Base-by-base conservation (phyloP, 1,140 invertebrate genomes). In the Drosophila sp. region DNA sequence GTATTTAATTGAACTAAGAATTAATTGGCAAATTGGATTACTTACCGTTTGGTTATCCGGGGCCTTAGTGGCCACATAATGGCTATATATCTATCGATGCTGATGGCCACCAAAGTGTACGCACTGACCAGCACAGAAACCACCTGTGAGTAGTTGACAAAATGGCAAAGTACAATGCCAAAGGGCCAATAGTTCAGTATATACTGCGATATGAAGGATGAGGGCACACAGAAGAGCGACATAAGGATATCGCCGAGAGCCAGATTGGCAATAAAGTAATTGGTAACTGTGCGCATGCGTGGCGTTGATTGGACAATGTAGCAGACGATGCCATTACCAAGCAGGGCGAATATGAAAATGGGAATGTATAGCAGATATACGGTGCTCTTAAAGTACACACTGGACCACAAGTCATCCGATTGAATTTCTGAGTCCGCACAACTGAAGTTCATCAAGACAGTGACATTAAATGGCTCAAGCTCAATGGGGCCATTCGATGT, bases 1-100 rank as follows among this genome's bases (percentile, higher is more conserved):
- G 33, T 35, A 1, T 0, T 35, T 5, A 35, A 35, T 35, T 35
- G 33, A 35, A 17, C 17, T 17, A 17, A 17, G 17, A 17, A 17
- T 17, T 17, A 17, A 17, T 17, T 17, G 17, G 17, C 17, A 17
- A 17, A 17, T 38, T 38, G 8, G 1, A 1, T 11, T 10, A 50
- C 95, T 84, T 94, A 94, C 71, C 93, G 93, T 84, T 96, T 96
- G 3, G 96, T 95, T 84, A 98, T 94, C 33, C 97, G 93, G 1
- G 96, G 97, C 76, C 94, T 93, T 30, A 98, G 92, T 0, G 97
- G 97, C 93, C 96, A 96, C 93, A 98, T 96, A 65, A 98, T 98
- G 11, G 96, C 97, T 83, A 97, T 95, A 81, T 97, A 98, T 7
- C 97, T 94, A 92, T 98, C 97, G 50, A 96, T 94, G 62, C 96